These are phyloP conservation scores for Rosalia funebris DNA, from an alignment of 2,888 invertebrate genomes.

Conservation along the genomic window DNA sequence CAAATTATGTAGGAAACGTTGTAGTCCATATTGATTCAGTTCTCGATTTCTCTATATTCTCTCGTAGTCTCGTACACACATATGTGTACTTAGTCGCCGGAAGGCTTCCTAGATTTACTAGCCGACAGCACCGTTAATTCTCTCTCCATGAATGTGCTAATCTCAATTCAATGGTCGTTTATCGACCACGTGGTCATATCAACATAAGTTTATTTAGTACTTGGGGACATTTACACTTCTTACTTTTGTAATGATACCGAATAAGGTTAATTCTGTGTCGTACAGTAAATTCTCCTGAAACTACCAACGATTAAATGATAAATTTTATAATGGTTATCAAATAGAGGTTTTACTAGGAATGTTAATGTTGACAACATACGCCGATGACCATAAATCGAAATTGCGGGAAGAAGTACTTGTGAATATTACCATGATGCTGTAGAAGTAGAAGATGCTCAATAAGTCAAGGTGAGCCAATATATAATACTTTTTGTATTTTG, in stretches of 20 bases:
- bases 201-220: slow-evolving; percentile 37
- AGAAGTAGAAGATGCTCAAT: too few species aligned
- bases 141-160: slow-evolving; percentile 36
- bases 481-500: too few species aligned
- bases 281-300: slow-evolving; percentile 37
- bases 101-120: slow-evolving; percentile 37
- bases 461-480: too few species aligned
- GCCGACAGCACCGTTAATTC: slow-evolving; percentile 42
- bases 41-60: slow-evolving; percentile 9
- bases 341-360: slow-evolving; percentile 19
- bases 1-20: slow-evolving; percentile 1
- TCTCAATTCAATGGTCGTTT: slow-evolving; percentile 41
- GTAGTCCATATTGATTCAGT: background rate
- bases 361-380: background rate
- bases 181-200: slow-evolving; percentile 38
- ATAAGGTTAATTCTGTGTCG: slow-evolving; percentile 39
- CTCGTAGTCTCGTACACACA: background rate
- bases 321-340: slow-evolving; percentile 38
- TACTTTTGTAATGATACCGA: slow-evolving; percentile 39
- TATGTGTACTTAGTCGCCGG: slow-evolving; percentile 33
- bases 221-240: slow-evolving; percentile 42
- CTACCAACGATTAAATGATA: slow-evolving; percentile 38
- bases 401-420: background rate
- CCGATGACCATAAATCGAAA: background rate
- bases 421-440: too few species aligned